Conservation (phyloP, 2,888 invertebrate species). For the Cantharis rufa region DNA sequence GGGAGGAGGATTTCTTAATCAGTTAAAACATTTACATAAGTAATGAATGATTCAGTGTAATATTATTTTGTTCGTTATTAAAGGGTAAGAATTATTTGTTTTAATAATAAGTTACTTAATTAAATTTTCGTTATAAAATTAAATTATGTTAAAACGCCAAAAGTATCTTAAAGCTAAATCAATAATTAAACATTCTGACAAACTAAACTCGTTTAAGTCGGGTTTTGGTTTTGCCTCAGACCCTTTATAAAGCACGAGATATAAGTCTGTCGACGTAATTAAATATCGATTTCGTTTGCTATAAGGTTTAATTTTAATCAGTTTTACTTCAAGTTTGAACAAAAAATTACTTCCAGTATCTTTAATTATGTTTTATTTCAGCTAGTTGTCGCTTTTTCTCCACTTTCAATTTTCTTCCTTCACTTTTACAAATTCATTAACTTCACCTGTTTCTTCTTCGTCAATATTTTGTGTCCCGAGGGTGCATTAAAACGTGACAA, state of each 20-base stretch:
- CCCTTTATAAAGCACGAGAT: slow-evolving; percentile 2
- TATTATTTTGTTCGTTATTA: neutral
- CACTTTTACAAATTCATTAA: neutral
- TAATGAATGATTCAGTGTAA: neutral
- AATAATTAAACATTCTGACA: slow-evolving; percentile 3
- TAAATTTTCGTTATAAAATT: neutral
- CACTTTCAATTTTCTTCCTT: neutral
- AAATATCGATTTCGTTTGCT: slow-evolving; percentile 3
- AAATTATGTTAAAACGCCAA: neutral
- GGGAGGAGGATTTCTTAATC: neutral
- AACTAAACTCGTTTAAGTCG: slow-evolving; percentile 3
- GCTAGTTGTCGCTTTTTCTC: neutral
- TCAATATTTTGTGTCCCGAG: neutral
- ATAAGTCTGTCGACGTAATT: slow-evolving; percentile 3
- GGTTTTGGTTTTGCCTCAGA: slow-evolving; percentile 1
- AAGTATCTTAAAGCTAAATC: slow-evolving; percentile 2
- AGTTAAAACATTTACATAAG: neutral
- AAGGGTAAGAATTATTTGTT: neutral
- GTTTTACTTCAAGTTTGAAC: neutral
- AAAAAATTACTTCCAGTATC: neutral
- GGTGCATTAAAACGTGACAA: neutral
- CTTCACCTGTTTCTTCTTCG: neutral
- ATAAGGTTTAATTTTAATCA: slow-evolving; percentile 3
- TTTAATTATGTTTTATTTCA: neutral
- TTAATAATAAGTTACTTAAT: neutral